Base-by-base conservation (phyloP, 1,140 invertebrate species). In the Dreissena rostriformis region DNA sequence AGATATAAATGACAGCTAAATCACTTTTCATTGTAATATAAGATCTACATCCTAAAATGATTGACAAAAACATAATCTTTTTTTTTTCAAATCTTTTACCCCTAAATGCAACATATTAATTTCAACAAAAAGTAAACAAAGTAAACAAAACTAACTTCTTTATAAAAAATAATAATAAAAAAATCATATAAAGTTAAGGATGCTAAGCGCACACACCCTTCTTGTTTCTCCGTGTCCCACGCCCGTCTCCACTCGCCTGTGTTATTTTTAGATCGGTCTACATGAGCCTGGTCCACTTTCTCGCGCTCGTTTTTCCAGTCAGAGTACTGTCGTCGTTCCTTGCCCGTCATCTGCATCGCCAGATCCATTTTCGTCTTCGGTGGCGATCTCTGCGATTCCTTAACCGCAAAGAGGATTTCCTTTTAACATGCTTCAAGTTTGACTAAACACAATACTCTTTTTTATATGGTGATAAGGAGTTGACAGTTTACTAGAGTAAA, bases 221-320 rank as follows among this genome's bases (percentile, higher is more conserved):
- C 78, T 55, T 83, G 73, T 85, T 92, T 93, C 24, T 91, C 91
- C 39, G 67, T 79, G 85, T 93, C 91, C 92, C 92, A 92, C 65
- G 86, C 90, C 73, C 91, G 55, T 29, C 86, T 84, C 92, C 92
- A 93, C 14, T 90, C 88, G 28, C 92, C 92, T 63, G 85, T 80
- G 19, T 86, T 80, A 22, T 84, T 88, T 74, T 91, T 84, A 49
- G 74, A 87, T 55, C 92, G 26, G 22, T 89, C 81, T 6, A 93
- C 67, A 52, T 91, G 80, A 29, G 88, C 88, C 53, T 90, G 65
- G 73, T 93, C 92, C 57, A 91, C 88, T 52, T 82, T 73, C 52
- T 92, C 88, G 28, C 91, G 79, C 75, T 92, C 92, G 51, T 66
- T 80, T 65, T 88, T 90, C 92, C 92, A 93, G 15, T 92, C 86